Conservation (phyloP, 2,888 invertebrate genomes). For the Tetragonula carbonaria region DNA sequence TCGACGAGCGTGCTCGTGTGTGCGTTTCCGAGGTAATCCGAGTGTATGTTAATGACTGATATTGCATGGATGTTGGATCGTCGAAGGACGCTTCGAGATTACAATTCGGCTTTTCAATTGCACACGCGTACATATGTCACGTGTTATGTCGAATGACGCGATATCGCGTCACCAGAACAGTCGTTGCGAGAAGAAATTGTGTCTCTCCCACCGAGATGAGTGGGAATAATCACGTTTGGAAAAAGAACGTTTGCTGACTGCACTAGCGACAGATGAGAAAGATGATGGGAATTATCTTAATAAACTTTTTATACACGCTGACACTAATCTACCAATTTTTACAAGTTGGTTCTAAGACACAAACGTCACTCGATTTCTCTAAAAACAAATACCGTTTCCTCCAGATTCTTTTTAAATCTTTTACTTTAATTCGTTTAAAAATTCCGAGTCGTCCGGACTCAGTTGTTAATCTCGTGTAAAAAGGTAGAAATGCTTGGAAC, state of each 20-base stretch:
- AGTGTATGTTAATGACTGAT: not conserved
- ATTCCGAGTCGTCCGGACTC: no score
- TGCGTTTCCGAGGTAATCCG: not conserved
- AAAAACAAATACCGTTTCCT: no score
- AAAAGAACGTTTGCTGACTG: not conserved
- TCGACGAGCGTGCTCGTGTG: not conserved
- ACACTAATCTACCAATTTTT: no score
- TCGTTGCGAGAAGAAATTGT: not conserved
- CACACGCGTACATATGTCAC: not conserved
- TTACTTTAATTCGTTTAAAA: no score
- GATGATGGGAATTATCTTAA: not conserved
- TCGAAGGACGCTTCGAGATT: not conserved
- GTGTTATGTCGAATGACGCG: not conserved
- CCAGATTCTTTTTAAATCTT: no score
- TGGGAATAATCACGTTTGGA: not conserved
- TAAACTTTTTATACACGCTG: no score
- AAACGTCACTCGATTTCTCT: no score
- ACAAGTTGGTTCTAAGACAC: no score
- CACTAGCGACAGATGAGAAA: not conserved
- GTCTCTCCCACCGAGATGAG: not conserved
- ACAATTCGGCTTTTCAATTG: not conserved
- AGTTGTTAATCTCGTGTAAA: no score
- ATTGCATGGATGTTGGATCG: not conserved
- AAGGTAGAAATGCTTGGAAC: no score
- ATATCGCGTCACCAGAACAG: not conserved